Percentiles rank a stretch among this genome's conserved stretches.
Conservation (phyloP, 2,888 invertebrate species). For the Saturnia pavonia region DNA sequence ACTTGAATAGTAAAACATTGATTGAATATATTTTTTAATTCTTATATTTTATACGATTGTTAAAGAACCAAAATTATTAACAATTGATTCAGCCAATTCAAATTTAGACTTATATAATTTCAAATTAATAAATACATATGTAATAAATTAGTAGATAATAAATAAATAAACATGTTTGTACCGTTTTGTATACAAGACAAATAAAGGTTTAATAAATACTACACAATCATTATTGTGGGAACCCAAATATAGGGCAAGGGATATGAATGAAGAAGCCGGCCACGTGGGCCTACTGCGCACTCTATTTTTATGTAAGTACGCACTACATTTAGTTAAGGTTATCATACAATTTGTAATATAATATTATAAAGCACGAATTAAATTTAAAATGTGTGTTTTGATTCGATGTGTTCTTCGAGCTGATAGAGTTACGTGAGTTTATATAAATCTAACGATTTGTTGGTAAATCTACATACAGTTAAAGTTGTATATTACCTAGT, state of each 20-base stretch:
- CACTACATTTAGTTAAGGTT: conserved; percentile 14
- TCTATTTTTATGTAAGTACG: conserved; percentile 25
- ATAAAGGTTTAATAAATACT: conserved; percentile 4
- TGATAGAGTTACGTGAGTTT: too few relatives aligned
- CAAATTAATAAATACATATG: too few relatives aligned
- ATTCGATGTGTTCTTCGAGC: neutral
- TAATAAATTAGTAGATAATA: neutral
- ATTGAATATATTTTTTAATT: too few relatives aligned
- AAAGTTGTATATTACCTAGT: too few relatives aligned
- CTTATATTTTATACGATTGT: too few relatives aligned
- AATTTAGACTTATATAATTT: too few relatives aligned
- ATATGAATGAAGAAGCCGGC: conserved; percentile 24
- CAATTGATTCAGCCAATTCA: too few relatives aligned
- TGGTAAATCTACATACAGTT: too few relatives aligned
- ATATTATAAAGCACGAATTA: neutral
- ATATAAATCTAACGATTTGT: too few relatives aligned
- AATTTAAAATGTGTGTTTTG: neutral
- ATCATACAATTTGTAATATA: neutral
- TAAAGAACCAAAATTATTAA: too few relatives aligned
- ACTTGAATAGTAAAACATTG: too few relatives aligned
- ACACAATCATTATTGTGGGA: conserved; percentile 28
- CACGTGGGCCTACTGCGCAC: conserved; percentile 28
- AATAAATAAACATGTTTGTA: neutral
- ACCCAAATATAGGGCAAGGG: conserved; percentile 29
- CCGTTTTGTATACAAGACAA: neutral